Percentiles rank a stretch among this genome's conserved stretches.
These are phyloP conservation scores for Microtus ochrogaster DNA, from an alignment of 2,113 vertebrate genomes.

Conservation along the genomic window DNA sequence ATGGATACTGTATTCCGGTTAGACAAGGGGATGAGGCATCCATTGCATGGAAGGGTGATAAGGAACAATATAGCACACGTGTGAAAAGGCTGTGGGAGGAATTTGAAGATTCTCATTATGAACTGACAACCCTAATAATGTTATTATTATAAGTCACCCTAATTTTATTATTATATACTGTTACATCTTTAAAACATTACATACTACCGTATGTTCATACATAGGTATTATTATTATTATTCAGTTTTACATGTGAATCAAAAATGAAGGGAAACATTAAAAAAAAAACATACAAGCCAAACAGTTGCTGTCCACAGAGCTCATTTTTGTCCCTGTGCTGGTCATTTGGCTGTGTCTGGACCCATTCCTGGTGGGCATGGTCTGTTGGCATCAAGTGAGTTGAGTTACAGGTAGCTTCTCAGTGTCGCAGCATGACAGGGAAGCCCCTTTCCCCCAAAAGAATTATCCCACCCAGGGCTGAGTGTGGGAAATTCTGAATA, in stretches of 20 bases:
- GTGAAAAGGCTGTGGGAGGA: background rate
- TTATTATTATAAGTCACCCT: background rate
- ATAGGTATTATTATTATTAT: background rate
- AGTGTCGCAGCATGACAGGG: rapidly evolving
- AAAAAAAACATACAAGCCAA: background rate
- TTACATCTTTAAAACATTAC: background rate
- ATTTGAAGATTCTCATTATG: background rate
- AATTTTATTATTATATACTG: background rate
- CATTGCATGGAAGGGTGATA: background rate
- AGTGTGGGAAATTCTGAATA: too few species aligned
- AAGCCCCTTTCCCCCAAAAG: background rate
- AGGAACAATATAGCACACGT: background rate
- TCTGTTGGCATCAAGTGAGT: too few species aligned
- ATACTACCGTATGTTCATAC: background rate
- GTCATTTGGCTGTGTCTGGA: background rate
- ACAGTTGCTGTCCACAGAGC: background rate
- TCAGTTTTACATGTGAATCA: background rate
- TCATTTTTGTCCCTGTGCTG: background rate
- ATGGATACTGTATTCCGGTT: too few species aligned
- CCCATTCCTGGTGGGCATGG: too few species aligned
- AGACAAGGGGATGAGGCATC: too few species aligned
- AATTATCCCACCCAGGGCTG: too few species aligned
- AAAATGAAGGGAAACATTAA: background rate
- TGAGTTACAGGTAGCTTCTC: background rate
- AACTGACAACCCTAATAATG: background rate